Evolutionary conservation across 1,140 invertebrate species (phyloP).

Genomic region (Teleogryllus occipitalis): DNA sequence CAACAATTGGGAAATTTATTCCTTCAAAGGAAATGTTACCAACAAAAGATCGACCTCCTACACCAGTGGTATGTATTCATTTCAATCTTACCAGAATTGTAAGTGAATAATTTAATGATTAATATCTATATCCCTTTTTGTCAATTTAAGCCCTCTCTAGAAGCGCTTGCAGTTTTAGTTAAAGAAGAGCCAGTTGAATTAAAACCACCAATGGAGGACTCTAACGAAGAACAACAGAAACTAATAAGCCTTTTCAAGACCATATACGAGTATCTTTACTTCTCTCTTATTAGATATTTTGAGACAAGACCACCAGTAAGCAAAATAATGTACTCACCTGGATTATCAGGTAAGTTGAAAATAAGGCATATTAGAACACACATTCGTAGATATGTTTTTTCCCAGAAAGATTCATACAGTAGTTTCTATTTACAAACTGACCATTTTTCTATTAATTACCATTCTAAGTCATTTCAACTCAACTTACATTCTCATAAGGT

Average conservation of each 20-base stretch:
- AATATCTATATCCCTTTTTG: neutral
- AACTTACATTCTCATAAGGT: too few relatives aligned
- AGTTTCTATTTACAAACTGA: too few relatives aligned
- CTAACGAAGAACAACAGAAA: neutral
- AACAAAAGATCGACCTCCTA: neutral
- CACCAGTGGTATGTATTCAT: neutral
- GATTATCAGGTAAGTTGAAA: neutral
- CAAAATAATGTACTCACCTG: neutral
- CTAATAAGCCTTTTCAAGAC: neutral
- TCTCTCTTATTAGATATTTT: neutral
- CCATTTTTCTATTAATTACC: too few relatives aligned
- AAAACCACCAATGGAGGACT: neutral
- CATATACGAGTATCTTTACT: neutral
- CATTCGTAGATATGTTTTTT: too few relatives aligned
- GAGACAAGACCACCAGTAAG: neutral
- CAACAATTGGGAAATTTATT: neutral
- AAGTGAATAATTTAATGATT: neutral
- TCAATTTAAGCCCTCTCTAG: neutral
- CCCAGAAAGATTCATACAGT: too few relatives aligned
- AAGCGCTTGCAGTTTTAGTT: neutral
- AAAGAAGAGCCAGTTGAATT: neutral
- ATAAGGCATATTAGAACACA: too few relatives aligned
- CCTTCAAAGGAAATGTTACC: neutral
- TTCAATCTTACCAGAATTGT: neutral
- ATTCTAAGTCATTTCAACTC: too few relatives aligned